Percentiles rank a stretch among this genome's conserved stretches.
phyloP scores from a whole-genome alignment of 2,113 vertebrate species.

The Sinosuthora webbiana region DNA sequence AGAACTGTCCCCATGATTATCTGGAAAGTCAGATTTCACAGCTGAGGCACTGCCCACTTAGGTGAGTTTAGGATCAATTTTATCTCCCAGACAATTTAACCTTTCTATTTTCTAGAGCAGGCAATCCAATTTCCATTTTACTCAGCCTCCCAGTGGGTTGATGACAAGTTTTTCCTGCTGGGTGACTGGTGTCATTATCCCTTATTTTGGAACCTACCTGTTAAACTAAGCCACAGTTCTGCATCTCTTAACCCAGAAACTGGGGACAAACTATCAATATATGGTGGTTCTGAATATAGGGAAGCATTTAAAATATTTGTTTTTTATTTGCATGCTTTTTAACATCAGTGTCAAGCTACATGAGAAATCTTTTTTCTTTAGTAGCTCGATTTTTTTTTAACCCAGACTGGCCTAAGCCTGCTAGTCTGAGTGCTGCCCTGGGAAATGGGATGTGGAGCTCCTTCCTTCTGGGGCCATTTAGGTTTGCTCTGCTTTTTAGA shows the following conservation, averaged over 20 bases:
- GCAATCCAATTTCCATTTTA: neutral
- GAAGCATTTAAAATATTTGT: neutral
- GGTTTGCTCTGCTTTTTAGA: neutral
- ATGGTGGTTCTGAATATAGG: neutral
- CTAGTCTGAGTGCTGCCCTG: neutral
- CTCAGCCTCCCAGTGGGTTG: neutral
- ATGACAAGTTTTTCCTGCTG: neutral
- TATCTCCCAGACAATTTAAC: conserved; percentile 18
- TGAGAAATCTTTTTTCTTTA: neutral
- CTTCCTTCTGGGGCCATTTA: neutral
- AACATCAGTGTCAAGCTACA: neutral
- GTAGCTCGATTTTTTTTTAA: neutral
- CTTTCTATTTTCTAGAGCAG: neutral
- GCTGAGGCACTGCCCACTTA: neutral
- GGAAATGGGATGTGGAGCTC: neutral
- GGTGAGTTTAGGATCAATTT: conserved; percentile 22
- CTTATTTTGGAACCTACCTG: neutral
- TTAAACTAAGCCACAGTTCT: neutral
- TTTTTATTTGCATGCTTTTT: neutral
- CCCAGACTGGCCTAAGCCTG: neutral
- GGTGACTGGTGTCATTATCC: neutral
- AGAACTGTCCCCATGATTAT: neutral
- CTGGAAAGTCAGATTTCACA: conserved; percentile 6
- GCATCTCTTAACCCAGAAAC: neutral
- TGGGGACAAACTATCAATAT: neutral